These are phyloP conservation scores for Stegodyphus dumicola DNA, from an alignment of 1,140 invertebrate genomes.

Conservation along the genomic window DNA sequence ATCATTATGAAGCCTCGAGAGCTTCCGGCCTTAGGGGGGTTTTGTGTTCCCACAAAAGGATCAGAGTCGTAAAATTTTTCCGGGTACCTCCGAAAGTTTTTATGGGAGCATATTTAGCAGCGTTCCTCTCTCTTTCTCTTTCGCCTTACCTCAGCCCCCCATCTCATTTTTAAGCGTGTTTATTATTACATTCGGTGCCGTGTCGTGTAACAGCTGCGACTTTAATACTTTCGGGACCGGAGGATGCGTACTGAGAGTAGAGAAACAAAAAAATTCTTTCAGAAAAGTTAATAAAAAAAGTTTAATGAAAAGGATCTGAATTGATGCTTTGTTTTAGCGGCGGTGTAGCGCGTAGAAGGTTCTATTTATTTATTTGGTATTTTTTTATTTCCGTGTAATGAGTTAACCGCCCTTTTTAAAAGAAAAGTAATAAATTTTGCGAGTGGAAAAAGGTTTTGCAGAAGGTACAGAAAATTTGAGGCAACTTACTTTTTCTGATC, in stretches of 20 bases:
- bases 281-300: neutral
- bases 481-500: too few relatives aligned
- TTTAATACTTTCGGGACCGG: slow-evolving; percentile 31
- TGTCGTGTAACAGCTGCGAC: slow-evolving; percentile 41
- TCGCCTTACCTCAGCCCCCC: slow-evolving; percentile 1
- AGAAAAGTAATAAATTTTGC: neutral
- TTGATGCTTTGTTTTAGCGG: slow-evolving; percentile 17
- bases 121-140: neutral
- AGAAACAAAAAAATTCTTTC: neutral
- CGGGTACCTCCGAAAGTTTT: slow-evolving; percentile 39
- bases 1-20: slow-evolving; percentile 25
- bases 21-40: neutral
- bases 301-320: slow-evolving; percentile 17
- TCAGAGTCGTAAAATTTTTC: slow-evolving; percentile 51
- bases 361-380: neutral
- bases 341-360: neutral
- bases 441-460: neutral
- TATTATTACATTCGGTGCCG: slow-evolving; percentile 21
- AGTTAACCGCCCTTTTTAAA: neutral
- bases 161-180: neutral
- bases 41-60: slow-evolving; percentile 7
- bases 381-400: neutral
- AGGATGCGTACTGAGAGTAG: neutral
- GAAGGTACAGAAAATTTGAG: too few relatives aligned
- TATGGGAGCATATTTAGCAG: slow-evolving; percentile 40